Evolutionary conservation across 2,113 vertebrate genomes (phyloP).

Genomic region (Pomatostomus ruficeps): DNA sequence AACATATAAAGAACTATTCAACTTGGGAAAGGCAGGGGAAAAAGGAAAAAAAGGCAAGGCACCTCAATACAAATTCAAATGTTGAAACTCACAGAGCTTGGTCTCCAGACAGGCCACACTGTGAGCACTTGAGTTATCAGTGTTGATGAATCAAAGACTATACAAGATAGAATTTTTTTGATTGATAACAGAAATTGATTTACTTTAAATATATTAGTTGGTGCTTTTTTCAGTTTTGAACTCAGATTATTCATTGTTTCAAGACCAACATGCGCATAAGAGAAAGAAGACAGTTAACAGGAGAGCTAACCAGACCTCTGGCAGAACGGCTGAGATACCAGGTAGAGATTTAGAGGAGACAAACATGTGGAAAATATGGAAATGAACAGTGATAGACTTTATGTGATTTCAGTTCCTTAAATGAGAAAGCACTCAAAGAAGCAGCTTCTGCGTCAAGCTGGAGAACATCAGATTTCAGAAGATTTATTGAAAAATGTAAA

Average conservation of each 20-base stretch:
- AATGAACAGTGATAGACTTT: not conserved
- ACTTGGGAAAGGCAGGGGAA: not conserved
- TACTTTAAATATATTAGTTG: not conserved
- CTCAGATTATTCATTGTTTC: not conserved
- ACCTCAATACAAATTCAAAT: not conserved
- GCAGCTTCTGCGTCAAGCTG: not conserved
- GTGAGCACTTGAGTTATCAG: not conserved
- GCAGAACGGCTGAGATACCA: not conserved
- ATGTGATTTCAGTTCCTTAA: not conserved
- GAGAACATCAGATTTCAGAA: not conserved
- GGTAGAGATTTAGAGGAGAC: not conserved
- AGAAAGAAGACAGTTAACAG: not conserved
- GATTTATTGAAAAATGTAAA: not conserved
- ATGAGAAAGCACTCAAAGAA: not conserved
- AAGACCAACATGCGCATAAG: not conserved
- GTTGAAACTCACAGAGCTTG: not conserved
- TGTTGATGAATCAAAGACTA: not conserved
- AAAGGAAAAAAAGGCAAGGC: fast-evolving
- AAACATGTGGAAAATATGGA: not conserved
- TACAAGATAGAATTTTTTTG: not conserved
- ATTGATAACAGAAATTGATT: not conserved
- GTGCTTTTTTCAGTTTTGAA: not conserved
- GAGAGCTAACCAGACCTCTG: not conserved
- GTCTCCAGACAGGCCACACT: not conserved
- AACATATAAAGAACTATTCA: not conserved